Base-by-base conservation (phyloP, 2,113 vertebrate genomes). In the Boulengeromyrus knoepffleri region DNA sequence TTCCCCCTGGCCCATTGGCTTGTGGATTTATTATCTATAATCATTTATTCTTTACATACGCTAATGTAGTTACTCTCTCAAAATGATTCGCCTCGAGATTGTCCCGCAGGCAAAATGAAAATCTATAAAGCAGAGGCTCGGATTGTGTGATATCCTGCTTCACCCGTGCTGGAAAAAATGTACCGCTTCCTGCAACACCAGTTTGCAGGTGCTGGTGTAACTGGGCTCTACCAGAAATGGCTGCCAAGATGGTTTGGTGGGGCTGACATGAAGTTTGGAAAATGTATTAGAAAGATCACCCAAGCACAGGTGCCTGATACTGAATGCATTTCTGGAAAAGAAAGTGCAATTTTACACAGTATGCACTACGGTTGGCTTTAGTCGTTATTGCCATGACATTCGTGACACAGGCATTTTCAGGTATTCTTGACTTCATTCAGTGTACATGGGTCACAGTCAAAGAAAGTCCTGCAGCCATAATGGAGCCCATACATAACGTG, bases 31-130 rank as follows among this genome's bases (percentile, higher is more conserved):
- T 53, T 49, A 46, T 42, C 47, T 39, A 9, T 83, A 56, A 39
- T 74, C 74, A 56, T 42, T 53, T 53, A 56, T 84, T 56, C 74
- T 89, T 89, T 84, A 89, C 88, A 84, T 84, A 53, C 31, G 17
- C 46, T 77, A 89, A 84, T 84, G 49, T 74, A 89, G 74, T n/a
- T 24, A 42, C 50, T 84, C 36, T 56, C 70, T 42, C 15, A 49
- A 89, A 89, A 83, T 53, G 45, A 56, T 53, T 42, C 3, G 88
- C 88, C 88, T 83, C 50, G 15, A 80, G 88, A 83, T 24, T 36
- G 47, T 80, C 74, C 70, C 74, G 19, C 46, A 39, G 74, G 70
- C 70, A 42, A 15, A 66, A 66, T 66, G 31, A 52, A 84, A 89
- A 89, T 49, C 70, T 31, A 84, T 89, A 83, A 89, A 89, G 52